These are phyloP conservation scores for Harpalus rubripes DNA, from an alignment of 2,888 invertebrate species.

Conservation along the genomic window DNA sequence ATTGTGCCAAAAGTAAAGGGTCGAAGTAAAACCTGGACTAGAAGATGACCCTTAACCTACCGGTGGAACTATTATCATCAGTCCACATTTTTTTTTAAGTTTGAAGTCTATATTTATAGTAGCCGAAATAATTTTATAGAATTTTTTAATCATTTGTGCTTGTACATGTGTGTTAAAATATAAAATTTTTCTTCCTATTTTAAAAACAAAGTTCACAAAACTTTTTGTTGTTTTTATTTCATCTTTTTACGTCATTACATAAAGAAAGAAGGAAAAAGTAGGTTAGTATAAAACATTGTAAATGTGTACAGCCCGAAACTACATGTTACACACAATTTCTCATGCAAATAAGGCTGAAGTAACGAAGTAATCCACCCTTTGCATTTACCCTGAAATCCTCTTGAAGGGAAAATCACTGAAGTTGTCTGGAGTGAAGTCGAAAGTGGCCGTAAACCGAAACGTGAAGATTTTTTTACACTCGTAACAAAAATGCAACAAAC, in stretches of 20 bases:
- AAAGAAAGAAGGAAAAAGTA: background rate
- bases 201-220: background rate
- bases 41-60: too few species aligned
- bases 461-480: slow-evolving; percentile 34
- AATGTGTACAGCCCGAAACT: background rate
- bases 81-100: too few species aligned
- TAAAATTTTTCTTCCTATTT: background rate
- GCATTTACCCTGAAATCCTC: slow-evolving; percentile 18
- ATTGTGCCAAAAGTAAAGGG: too few species aligned
- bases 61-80: too few species aligned
- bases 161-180: too few species aligned
- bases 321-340: slow-evolving; percentile 18
- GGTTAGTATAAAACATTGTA: slow-evolving; percentile 6
- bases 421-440: slow-evolving; percentile 47
- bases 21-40: too few species aligned
- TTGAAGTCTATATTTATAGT: too few species aligned
- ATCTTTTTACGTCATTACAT: background rate
- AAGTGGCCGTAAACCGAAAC: slow-evolving; percentile 47
- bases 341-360: background rate
- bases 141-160: too few species aligned
- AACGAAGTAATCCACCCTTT: slow-evolving; percentile 10
- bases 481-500: slow-evolving; percentile 55
- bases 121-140: too few species aligned
- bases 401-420: slow-evolving; percentile 24
- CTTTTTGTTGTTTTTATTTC: background rate